Conservation (phyloP, 1,140 invertebrate genomes). For the Lepidotrigona ventralis region DNA sequence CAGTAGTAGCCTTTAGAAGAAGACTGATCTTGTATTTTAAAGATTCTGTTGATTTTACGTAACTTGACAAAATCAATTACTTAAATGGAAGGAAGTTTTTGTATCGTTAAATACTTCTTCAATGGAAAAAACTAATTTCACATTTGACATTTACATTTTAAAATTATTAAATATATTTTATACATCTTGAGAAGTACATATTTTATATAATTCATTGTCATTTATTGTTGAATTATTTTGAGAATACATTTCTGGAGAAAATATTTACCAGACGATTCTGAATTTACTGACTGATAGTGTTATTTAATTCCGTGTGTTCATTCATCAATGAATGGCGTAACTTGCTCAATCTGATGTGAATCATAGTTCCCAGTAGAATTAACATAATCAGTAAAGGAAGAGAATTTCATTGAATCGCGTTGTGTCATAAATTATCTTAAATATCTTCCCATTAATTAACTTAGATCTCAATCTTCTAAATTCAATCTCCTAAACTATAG, state of each 20-base stretch:
- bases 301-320: background rate
- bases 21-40: background rate
- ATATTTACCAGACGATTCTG: background rate
- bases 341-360: background rate
- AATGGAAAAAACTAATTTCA: background rate
- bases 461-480: background rate
- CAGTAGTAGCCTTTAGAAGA: background rate
- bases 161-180: no score
- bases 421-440: background rate
- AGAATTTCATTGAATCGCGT: constrained; percentile 2
- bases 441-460: background rate
- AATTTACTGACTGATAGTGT: background rate
- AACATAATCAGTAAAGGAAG: background rate
- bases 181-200: background rate
- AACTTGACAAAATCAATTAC: background rate
- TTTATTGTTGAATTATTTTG: background rate
- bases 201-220: background rate
- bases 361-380: constrained; percentile 21
- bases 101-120: background rate
- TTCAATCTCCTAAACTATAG: background rate
- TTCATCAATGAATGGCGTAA: background rate
- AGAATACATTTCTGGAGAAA: background rate
- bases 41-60: background rate
- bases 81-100: background rate
- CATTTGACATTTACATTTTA: background rate